Evolutionary conservation across 2,113 vertebrate genomes (phyloP).

Genomic region (Corydoras sp.): DNA sequence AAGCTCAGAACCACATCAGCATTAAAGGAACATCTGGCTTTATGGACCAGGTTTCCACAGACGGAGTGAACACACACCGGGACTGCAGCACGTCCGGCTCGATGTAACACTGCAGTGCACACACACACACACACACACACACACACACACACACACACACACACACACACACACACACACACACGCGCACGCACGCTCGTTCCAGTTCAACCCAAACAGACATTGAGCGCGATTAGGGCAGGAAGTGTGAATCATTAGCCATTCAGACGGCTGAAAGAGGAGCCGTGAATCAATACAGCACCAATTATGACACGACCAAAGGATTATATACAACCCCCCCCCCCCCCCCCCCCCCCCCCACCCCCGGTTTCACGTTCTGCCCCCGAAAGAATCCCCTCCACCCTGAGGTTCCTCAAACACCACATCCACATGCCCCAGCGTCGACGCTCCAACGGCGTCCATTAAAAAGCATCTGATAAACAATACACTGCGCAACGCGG

Average conservation of each 20-base stretch:
- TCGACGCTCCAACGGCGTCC: too few relatives aligned
- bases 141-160: background rate
- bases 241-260: conserved; percentile 62
- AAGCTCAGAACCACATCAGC: too few relatives aligned
- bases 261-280: conserved; percentile 60
- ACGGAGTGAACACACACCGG: too few relatives aligned
- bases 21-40: too few relatives aligned
- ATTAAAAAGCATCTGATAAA: too few relatives aligned
- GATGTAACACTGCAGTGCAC: background rate
- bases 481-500: too few relatives aligned
- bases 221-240: conserved; percentile 52
- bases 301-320: conserved; percentile 64
- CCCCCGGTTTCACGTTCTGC: conserved; percentile 47
- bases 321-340: conserved; percentile 57
- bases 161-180: conserved; percentile 6
- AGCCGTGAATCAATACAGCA: conserved; percentile 66
- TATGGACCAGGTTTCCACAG: too few relatives aligned
- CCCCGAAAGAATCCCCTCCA: background rate
- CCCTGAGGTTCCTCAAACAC: background rate
- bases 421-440: too few relatives aligned
- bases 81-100: too few relatives aligned
- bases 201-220: background rate
- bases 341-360: conserved; percentile 10
- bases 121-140: background rate
- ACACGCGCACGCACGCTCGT: background rate